Evolutionary conservation across 2,888 invertebrate species (phyloP).

Genomic region (Leucophenga montana): DNA sequence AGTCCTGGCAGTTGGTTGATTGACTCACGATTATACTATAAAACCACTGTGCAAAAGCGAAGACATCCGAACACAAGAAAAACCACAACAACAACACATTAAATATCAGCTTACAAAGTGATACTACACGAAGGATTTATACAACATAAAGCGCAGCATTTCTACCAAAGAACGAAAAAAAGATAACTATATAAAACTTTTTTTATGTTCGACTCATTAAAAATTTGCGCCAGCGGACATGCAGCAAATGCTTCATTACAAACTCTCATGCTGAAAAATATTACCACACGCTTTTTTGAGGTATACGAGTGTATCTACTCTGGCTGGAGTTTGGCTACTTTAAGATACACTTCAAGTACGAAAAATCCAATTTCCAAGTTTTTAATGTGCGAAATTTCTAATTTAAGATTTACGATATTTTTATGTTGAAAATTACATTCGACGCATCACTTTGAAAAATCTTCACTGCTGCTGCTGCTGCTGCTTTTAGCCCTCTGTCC

Average conservation of each 20-base stretch:
- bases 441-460: neutral
- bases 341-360: neutral
- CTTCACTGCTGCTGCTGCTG: constrained; percentile 20
- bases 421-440: constrained; percentile 64
- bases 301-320: constrained; percentile 3
- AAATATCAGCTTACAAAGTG: neutral
- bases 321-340: constrained; percentile 24
- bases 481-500: constrained; percentile 45
- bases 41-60: constrained; percentile 47
- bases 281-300: constrained; percentile 18
- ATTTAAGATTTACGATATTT: constrained; percentile 67
- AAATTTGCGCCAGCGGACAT: constrained; percentile 60
- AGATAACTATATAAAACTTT: constrained; percentile 47
- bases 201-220: constrained; percentile 68
- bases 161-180: constrained; percentile 6
- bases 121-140: too few relatives aligned
- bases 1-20: constrained; percentile 53
- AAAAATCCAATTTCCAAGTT: constrained; percentile 66
- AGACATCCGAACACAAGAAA: constrained; percentile 43
- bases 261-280: too few relatives aligned
- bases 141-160: too few relatives aligned
- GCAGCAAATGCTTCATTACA: neutral
- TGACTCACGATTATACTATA: constrained; percentile 70
- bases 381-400: constrained; percentile 68
- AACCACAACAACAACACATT: constrained; percentile 27